phyloP scores from a whole-genome alignment of 2,797 vertebrate species.

The Notamacropus eugenii region DNA sequence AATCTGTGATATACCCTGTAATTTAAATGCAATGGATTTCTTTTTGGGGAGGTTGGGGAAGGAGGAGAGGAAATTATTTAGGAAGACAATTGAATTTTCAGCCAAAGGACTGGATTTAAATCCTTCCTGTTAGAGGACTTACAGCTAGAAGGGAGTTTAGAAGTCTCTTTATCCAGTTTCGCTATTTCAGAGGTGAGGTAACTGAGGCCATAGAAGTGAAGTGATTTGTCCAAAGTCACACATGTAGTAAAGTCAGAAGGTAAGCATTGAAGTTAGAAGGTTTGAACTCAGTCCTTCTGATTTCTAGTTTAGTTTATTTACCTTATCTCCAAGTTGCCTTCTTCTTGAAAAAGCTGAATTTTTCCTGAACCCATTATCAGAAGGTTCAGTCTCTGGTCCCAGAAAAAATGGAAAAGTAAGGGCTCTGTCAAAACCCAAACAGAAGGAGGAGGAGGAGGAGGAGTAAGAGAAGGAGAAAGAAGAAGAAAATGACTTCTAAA shows the following conservation, averaged over 20 bases:
- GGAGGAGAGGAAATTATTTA: not conserved
- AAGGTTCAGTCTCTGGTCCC: not conserved
- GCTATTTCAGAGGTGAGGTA: not conserved
- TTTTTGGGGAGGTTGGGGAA: not conserved
- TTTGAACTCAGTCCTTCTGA: not conserved
- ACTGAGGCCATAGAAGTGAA: not conserved
- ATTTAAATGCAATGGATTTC: not conserved
- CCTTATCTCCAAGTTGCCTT: not conserved
- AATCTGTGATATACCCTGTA: constrained; percentile 32
- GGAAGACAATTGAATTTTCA: not conserved
- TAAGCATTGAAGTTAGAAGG: not conserved
- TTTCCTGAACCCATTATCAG: not conserved
- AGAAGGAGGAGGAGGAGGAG: too few relatives aligned
- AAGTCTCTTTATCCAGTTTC: not conserved
- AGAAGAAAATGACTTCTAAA: constrained; percentile 7
- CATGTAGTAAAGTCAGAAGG: not conserved
- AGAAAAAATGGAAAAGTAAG: not conserved
- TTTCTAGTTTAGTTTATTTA: not conserved
- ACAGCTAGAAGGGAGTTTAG: not conserved
- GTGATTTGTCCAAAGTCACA: not conserved
- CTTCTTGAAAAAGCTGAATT: not conserved
- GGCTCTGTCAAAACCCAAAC: not conserved
- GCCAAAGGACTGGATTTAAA: not conserved
- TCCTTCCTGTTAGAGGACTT: not conserved
- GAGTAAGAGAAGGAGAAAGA: too few relatives aligned